Conservation (phyloP, 2,797 vertebrate species). For the Chaunax sp. region DNA sequence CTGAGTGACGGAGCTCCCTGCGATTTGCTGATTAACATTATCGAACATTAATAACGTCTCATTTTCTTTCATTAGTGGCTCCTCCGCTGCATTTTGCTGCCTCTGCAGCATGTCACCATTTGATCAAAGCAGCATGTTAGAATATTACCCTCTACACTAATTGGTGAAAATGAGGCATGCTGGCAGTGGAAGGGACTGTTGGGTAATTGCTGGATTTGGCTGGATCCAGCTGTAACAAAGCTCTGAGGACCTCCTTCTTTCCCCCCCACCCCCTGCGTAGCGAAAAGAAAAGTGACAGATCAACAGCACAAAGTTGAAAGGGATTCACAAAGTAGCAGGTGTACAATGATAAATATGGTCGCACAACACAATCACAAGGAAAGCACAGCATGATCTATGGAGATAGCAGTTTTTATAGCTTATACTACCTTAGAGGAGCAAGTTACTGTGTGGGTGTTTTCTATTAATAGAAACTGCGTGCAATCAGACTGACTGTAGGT, state of each 20-base stretch:
- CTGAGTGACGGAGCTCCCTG: constrained; percentile 40
- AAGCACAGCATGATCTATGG: constrained; percentile 8
- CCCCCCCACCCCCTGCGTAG: not conserved
- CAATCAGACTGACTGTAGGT: constrained; percentile 55
- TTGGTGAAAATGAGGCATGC: constrained; percentile 74
- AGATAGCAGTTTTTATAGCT: constrained; percentile 38
- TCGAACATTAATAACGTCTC: constrained; percentile 73
- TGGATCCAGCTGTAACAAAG: constrained; percentile 60
- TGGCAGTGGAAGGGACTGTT: constrained; percentile 61
- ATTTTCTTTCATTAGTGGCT: constrained; percentile 76
- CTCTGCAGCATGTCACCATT: constrained; percentile 59
- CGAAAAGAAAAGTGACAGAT: constrained; percentile 45
- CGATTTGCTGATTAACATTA: constrained; percentile 71
- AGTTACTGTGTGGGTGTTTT: constrained; percentile 61
- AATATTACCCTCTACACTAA: constrained; percentile 68
- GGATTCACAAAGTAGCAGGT: constrained; percentile 34
- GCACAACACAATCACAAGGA: constrained; percentile 26
- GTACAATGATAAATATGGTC: constrained; percentile 22
- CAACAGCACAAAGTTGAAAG: constrained; percentile 33
- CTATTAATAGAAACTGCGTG: constrained; percentile 60
- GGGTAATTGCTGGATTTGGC: constrained; percentile 70
- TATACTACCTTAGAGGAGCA: constrained; percentile 43
- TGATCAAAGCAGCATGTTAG: constrained; percentile 73
- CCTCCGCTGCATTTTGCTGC: constrained; percentile 68
- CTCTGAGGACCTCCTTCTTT: constrained; percentile 23